These are phyloP conservation scores for Colistium nudipinnis DNA, from an alignment of 2,113 vertebrate species.

Conservation along the genomic window DNA sequence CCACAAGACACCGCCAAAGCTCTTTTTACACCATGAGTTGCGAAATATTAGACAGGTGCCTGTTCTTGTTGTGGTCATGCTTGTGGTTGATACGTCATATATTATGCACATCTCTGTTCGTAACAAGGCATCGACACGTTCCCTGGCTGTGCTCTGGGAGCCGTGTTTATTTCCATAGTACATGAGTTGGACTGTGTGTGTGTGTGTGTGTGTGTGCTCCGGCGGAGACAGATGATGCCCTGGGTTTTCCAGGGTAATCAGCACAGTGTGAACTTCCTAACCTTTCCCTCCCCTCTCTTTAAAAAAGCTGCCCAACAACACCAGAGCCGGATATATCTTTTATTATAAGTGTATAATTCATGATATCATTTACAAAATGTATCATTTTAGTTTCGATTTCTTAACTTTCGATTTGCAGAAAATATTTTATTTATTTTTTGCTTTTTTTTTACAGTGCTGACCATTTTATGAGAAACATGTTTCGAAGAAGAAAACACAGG, in stretches of 20 bases:
- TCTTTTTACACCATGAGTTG: no score
- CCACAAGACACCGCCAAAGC: no score
- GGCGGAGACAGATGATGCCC: conserved; percentile 23
- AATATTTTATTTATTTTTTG: no score
- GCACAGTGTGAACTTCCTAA: neutral
- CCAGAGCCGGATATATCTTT: no score
- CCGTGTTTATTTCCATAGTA: conserved; percentile 27
- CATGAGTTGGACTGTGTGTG: conserved; percentile 17
- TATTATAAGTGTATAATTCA: no score
- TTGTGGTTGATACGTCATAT: conserved; percentile 4
- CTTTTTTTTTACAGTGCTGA: no score
- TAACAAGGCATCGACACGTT: conserved; percentile 16
- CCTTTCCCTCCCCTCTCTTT: neutral
- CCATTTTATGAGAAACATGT: neutral
- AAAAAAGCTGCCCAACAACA: no score
- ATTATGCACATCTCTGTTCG: conserved; percentile 4
- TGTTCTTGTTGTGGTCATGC: neutral
- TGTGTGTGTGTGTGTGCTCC: no score
- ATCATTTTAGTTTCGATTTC: no score
- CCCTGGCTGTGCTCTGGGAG: conserved; percentile 1
- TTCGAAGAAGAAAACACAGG: neutral
- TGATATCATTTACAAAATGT: no score
- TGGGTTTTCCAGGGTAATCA: neutral
- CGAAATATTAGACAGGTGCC: no score
- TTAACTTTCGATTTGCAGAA: no score